These are phyloP conservation scores for Cryptomyrus ogoouensis DNA, from an alignment of 2,113 vertebrate species.

Conservation along the genomic window DNA sequence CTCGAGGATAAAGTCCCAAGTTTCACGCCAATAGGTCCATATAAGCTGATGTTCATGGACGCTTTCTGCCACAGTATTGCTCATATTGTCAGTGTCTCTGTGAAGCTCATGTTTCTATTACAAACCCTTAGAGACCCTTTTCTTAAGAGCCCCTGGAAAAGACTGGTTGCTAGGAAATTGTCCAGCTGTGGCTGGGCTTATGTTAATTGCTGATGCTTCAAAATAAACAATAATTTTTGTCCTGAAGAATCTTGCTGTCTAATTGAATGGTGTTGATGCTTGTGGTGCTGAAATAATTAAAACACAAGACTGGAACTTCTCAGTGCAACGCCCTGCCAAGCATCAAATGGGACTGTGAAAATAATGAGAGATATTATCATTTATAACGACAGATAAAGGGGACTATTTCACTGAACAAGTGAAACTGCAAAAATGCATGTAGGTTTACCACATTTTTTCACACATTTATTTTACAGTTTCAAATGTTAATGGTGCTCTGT, in stretches of 20 bases:
- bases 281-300: not conserved
- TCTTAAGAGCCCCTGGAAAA: slow-evolving; percentile 63
- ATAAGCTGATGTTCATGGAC: slow-evolving; percentile 53
- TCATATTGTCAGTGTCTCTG: slow-evolving; percentile 24
- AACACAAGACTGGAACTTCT: not conserved
- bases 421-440: not conserved
- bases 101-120: slow-evolving; percentile 52
- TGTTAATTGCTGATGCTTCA: slow-evolving; percentile 61
- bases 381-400: not conserved
- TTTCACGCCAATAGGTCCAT: slow-evolving; percentile 52
- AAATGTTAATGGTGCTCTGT: not conserved
- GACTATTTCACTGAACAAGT: not conserved
- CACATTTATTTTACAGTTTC: not conserved
- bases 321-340: not conserved
- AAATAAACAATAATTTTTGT: slow-evolving; percentile 44
- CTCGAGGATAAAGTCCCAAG: slow-evolving; percentile 49
- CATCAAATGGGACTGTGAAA: not conserved
- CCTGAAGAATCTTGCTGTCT: slow-evolving; percentile 48
- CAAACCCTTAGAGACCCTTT: slow-evolving; percentile 56
- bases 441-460: not conserved
- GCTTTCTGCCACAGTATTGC: slow-evolving; percentile 55
- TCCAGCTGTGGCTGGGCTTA: slow-evolving; percentile 58
- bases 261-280: slow-evolving; percentile 28
- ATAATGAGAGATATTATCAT: slow-evolving; percentile 1
- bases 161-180: slow-evolving; percentile 67